Conservation (phyloP, 2,888 invertebrate species). For the Athalia rosae region DNA sequence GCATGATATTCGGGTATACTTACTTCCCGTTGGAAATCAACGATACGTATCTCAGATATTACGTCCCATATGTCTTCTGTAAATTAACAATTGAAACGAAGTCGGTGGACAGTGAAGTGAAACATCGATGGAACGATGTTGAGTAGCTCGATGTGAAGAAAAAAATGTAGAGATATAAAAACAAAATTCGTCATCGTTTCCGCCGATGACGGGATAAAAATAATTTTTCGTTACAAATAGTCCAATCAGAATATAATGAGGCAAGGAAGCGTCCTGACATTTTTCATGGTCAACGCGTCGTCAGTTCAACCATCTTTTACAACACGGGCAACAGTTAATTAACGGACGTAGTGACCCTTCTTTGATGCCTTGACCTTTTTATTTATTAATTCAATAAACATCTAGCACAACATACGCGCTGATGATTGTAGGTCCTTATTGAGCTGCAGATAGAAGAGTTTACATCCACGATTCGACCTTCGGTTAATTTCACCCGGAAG, state of each 20-base stretch:
- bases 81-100: not conserved
- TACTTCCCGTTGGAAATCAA: too few relatives aligned
- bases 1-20: too few relatives aligned
- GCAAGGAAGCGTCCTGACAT: conserved; percentile 18
- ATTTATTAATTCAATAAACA: conserved; percentile 28
- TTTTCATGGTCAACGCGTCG: conserved; percentile 2
- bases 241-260: not conserved
- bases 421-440: not conserved
- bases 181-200: conserved; percentile 1
- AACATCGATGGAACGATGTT: not conserved
- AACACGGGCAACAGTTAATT: conserved; percentile 18
- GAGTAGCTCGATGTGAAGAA: too few relatives aligned
- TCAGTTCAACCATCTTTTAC: conserved; percentile 24
- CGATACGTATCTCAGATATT: too few relatives aligned
- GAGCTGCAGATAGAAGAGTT: not conserved
- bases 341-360: conserved; percentile 14
- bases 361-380: conserved; percentile 22
- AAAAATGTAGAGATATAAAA: not conserved
- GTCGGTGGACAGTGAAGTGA: not conserved
- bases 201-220: not conserved
- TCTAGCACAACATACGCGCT: not conserved
- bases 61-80: not conserved
- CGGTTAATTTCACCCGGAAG: not conserved
- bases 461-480: not conserved
- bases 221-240: not conserved